A percentile compares a stretch with the other conserved stretches of the same genome.
Conservation (phyloP, 1,140 invertebrate species). For the Gryllus bimaculatus region DNA sequence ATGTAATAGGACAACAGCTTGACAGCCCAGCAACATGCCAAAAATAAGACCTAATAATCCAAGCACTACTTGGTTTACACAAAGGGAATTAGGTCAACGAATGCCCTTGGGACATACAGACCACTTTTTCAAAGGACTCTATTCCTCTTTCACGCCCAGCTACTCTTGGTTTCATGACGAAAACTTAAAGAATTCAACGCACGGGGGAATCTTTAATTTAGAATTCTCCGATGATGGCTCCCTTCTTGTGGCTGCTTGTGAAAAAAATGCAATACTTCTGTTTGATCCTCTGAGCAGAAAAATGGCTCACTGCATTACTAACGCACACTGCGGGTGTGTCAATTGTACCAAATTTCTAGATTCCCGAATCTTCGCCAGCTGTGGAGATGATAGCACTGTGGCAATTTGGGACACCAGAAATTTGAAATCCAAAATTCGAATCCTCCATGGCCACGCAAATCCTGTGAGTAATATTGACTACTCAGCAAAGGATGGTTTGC, state of each 20-base stretch:
- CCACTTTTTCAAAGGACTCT: constrained; percentile 50
- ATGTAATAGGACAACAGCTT: too few relatives aligned
- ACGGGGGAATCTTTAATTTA: constrained; percentile 84
- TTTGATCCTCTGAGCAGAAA: constrained; percentile 77
- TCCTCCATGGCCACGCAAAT: constrained; percentile 78
- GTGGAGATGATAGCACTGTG: constrained; percentile 89
- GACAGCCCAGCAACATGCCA: background rate
- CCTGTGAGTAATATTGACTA: constrained; percentile 97
- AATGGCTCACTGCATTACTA: constrained; percentile 60
- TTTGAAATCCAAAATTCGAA: constrained; percentile 63
- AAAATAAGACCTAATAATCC: constrained; percentile 16
- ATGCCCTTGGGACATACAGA: constrained; percentile 47
- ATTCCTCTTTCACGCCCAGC: constrained; percentile 53
- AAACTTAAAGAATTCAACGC: constrained; percentile 40
- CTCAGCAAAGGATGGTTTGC: constrained; percentile 69
- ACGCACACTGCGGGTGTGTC: constrained; percentile 82
- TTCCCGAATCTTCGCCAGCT: constrained; percentile 79
- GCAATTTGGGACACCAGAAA: constrained; percentile 85
- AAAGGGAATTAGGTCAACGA: constrained; percentile 47
- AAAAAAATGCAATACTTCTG: constrained; percentile 76
- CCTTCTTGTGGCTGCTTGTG: constrained; percentile 78
- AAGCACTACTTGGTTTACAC: constrained; percentile 32
- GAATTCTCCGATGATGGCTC: constrained; percentile 88
- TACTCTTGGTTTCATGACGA: constrained; percentile 51
- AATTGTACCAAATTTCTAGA: constrained; percentile 91